Percentiles rank a stretch among this genome's conserved stretches.
Evolutionary conservation across 2,797 vertebrate genomes (phyloP).

Genomic region (Leucoraja ocellata): DNA sequence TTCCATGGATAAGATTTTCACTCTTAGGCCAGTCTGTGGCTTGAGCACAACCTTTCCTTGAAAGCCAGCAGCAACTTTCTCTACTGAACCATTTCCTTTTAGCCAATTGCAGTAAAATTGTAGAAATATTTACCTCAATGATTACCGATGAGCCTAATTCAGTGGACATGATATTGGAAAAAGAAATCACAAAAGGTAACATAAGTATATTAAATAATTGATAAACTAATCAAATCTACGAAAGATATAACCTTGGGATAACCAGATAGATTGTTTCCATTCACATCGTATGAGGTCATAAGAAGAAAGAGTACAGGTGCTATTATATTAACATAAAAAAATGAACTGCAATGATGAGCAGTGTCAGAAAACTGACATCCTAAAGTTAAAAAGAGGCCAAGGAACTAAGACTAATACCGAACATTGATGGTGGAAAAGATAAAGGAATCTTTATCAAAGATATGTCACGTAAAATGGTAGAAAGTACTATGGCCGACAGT

Average conservation of each 20-base stretch:
- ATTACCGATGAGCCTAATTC: background rate
- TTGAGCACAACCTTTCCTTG: background rate
- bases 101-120: background rate
- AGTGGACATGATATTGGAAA: background rate
- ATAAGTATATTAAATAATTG: background rate
- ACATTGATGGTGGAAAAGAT: background rate
- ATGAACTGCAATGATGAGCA: background rate
- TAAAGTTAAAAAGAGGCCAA: background rate
- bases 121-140: background rate
- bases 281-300: background rate
- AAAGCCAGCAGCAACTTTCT: background rate
- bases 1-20: no score
- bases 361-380: background rate
- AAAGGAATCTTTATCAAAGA: background rate
- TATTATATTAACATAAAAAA: background rate
- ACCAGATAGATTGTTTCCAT: background rate
- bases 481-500: background rate
- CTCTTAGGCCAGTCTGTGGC: background rate
- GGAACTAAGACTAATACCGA: background rate
- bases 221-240: slow-evolving; percentile 3
- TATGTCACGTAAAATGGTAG: background rate
- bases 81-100: background rate
- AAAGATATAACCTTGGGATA: background rate
- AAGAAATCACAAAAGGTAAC: background rate
- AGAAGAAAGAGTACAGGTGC: background rate